Evolutionary conservation across 2,888 invertebrate species (phyloP), one percentile per base, ranked within the genome.

Genomic region (Apeira syringaria): DNA sequence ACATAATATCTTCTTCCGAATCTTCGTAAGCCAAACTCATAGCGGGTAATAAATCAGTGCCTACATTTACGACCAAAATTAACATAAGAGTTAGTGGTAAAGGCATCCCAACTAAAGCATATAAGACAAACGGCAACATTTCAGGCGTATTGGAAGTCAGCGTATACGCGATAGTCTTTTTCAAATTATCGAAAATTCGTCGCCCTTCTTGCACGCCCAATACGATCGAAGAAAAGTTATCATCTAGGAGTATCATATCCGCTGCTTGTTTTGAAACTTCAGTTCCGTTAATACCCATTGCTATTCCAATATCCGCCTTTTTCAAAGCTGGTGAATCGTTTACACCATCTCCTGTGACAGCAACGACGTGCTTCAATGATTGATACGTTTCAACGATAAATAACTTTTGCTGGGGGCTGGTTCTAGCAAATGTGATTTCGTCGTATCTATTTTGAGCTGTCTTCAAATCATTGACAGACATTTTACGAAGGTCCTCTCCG

Each of bases 271-370:
- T 97, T 0, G 94, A 94, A 4, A 94, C 95, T 69, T 95, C 95
- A 2, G 94, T 93, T 0, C 95, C 95, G 9, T 92, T 91, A 36
- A 95, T 95, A 5, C 95, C 95, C 95, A 95, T 95, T 0, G 95
- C 94, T 11, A 95, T 92, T 12, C 95, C 95, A 42, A 95, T 95
- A 56, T 97, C 96, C 7, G 96, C 96, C 76, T 94, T 95, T 68
- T 96, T 96, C 38, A 97, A 80, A 7, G 96, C 96, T 3, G 96
- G 96, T 0, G 96, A 95, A 74, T 97, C 97, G 61, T 97, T 97
- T 0, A 97, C 96, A 25, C 97, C 97, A 66, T 97, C 97, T 5
- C 97, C 97, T 13, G 96, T 96, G 0, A 97, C 97, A 6, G 96
- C 95, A 27, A 97, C 97, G 47, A 96, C 94, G 59, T 94, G 92